Percentiles rank a stretch among this genome's conserved stretches.
phyloP scores from a whole-genome alignment of 1,140 invertebrate species.

The Aphidius gifuensis region DNA sequence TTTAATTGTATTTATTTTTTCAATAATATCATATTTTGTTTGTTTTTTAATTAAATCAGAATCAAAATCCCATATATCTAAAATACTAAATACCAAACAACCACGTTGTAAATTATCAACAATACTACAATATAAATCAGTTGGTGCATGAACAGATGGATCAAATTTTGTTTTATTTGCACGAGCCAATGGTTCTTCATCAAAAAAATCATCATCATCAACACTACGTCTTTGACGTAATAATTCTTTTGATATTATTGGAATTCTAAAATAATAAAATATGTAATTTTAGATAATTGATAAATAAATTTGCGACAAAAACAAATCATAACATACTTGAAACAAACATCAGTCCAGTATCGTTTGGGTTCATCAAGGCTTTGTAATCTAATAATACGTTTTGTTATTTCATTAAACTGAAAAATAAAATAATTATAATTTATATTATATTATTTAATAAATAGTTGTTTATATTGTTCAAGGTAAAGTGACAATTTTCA shows the following conservation, averaged over 20 bases:
- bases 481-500: neutral
- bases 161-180: slow-evolving; percentile 48
- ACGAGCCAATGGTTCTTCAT: slow-evolving; percentile 34
- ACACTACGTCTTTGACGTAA: slow-evolving; percentile 33
- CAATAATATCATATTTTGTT: slow-evolving; percentile 63
- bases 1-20: slow-evolving; percentile 60
- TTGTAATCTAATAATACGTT: slow-evolving; percentile 34
- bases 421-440: slow-evolving; percentile 22
- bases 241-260: slow-evolving; percentile 36
- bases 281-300: neutral
- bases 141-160: slow-evolving; percentile 55
- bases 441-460: neutral
- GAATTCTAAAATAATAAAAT: slow-evolving; percentile 38
- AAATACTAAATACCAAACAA: slow-evolving; percentile 65
- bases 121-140: slow-evolving; percentile 60
- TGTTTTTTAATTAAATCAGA: slow-evolving; percentile 54
- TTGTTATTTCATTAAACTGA: slow-evolving; percentile 49
- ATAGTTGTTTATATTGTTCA: no score
- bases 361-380: slow-evolving; percentile 39
- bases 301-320: slow-evolving; percentile 1
- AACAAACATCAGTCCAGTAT: slow-evolving; percentile 64
- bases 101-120: slow-evolving; percentile 57
- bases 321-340: slow-evolving; percentile 55
- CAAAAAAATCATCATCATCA: slow-evolving; percentile 42
- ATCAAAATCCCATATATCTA: slow-evolving; percentile 71